Conservation (phyloP, 2,113 vertebrate genomes). For the Otus sunia region DNA sequence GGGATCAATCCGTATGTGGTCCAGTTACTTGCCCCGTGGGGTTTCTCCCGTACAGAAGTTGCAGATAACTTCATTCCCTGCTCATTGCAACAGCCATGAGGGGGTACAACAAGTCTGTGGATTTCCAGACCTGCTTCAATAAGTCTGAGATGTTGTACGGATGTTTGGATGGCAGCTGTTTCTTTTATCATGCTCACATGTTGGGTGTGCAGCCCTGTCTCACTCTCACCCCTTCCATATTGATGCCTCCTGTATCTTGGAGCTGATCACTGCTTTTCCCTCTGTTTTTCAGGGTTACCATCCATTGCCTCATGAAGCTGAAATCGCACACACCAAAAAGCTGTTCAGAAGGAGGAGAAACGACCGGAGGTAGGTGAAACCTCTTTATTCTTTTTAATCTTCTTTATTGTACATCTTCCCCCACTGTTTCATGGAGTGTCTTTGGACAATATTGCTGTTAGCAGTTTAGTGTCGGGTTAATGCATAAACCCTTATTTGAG, state of each 20-base stretch:
- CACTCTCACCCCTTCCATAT: accelerated
- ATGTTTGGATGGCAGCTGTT: not conserved
- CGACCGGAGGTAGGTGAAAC: conserved; percentile 85
- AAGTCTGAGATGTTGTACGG: not conserved
- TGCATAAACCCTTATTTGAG: not conserved
- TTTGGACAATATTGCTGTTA: not conserved
- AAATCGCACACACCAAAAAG: conserved; percentile 97
- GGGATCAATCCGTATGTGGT: accelerated
- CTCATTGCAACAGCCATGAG: accelerated
- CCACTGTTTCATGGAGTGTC: not conserved
- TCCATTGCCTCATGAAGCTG: conserved; percentile 88
- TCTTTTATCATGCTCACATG: accelerated
- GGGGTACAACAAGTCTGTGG: not conserved
- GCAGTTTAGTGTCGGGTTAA: not conserved
- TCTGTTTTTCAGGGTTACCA: conserved; percentile 83
- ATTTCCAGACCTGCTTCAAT: not conserved
- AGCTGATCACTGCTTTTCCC: not conserved
- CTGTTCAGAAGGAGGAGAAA: conserved; percentile 90
- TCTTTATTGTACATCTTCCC: accelerated
- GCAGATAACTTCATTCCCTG: not conserved
- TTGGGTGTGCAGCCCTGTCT: not conserved
- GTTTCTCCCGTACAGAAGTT: not conserved
- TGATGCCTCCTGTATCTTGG: not conserved
- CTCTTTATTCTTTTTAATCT: not conserved
- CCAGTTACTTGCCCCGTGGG: accelerated